phyloP scores from a whole-genome alignment of 1,140 invertebrate species.

The Metaphire vulgaris region DNA sequence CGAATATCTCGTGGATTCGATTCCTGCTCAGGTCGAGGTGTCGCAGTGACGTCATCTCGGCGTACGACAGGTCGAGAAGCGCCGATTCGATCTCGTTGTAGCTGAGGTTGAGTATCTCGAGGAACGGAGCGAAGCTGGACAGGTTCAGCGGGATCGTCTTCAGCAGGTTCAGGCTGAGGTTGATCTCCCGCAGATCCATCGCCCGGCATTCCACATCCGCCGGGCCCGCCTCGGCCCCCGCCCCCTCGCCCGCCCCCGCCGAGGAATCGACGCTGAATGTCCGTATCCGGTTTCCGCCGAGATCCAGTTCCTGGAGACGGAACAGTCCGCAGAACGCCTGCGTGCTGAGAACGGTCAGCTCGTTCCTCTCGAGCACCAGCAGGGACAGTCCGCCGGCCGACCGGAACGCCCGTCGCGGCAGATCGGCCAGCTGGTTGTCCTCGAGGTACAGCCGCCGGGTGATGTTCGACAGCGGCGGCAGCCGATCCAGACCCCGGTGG shows the following conservation, averaged over 20 bases:
- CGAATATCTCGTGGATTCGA: constrained; percentile 19
- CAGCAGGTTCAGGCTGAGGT: constrained; percentile 20
- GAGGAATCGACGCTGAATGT: constrained; percentile 9
- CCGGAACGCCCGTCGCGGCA: constrained; percentile 15
- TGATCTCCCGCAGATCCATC: constrained; percentile 6
- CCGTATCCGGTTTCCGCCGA: constrained; percentile 14
- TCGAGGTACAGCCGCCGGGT: constrained; percentile 25
- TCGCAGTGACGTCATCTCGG: not conserved
- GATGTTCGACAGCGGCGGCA: constrained; percentile 21
- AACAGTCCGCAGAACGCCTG: constrained; percentile 13
- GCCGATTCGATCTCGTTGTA: constrained; percentile 14
- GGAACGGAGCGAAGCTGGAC: constrained; percentile 13
- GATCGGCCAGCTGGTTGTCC: constrained; percentile 9
- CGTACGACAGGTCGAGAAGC: constrained; percentile 4
- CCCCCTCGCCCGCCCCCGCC: too few relatives aligned
- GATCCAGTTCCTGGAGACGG: constrained; percentile 12
- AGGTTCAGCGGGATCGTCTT: constrained; percentile 12
- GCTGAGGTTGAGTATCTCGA: constrained; percentile 23
- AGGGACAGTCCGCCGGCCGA: constrained; percentile 13
- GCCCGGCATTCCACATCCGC: not conserved
- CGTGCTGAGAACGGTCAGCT: constrained; percentile 23
- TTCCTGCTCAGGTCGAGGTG: constrained; percentile 19
- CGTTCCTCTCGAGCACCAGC: constrained; percentile 9
- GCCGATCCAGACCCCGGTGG: not conserved
- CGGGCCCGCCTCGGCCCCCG: not conserved